These are phyloP conservation scores for Tamias sibiricus DNA, from an alignment of 2,113 vertebrate species.

Conservation along the genomic window DNA sequence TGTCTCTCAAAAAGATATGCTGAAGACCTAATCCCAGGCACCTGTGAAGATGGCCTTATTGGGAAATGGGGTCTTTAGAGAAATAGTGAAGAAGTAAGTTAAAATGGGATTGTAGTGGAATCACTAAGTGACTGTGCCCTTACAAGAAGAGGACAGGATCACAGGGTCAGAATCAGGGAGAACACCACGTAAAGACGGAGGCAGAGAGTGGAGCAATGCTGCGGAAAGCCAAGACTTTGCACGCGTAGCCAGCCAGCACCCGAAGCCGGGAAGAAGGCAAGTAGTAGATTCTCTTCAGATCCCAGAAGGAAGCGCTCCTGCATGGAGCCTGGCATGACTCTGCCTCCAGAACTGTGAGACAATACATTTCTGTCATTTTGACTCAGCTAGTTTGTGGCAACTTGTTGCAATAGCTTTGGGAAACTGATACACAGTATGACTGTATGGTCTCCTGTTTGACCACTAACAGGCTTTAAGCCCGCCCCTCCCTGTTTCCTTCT, in stretches of 20 bases:
- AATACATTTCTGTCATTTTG: background rate
- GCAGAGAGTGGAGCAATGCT: fast-evolving
- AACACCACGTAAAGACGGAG: background rate
- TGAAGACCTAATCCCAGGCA: background rate
- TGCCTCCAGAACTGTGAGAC: background rate
- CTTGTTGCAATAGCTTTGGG: background rate
- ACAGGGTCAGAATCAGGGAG: too few species aligned
- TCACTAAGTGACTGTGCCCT: background rate
- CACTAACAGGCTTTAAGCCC: background rate
- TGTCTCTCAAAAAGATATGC: background rate
- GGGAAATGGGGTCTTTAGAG: background rate
- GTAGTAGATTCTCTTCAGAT: background rate
- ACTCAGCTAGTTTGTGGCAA: background rate
- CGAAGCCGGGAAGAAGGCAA: background rate
- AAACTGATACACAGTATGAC: background rate
- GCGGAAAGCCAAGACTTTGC: too few species aligned
- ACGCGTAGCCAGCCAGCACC: too few species aligned
- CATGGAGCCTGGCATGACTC: background rate
- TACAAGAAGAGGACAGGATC: background rate
- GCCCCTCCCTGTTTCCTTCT: background rate
- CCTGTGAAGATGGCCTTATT: background rate
- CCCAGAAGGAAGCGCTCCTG: background rate
- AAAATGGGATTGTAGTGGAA: background rate
- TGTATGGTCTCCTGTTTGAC: background rate
- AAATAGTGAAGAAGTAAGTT: background rate